Evolutionary conservation across 2,888 invertebrate genomes (phyloP), one percentile per base, ranked within the genome.

Genomic region (Pollenia labialis): DNA sequence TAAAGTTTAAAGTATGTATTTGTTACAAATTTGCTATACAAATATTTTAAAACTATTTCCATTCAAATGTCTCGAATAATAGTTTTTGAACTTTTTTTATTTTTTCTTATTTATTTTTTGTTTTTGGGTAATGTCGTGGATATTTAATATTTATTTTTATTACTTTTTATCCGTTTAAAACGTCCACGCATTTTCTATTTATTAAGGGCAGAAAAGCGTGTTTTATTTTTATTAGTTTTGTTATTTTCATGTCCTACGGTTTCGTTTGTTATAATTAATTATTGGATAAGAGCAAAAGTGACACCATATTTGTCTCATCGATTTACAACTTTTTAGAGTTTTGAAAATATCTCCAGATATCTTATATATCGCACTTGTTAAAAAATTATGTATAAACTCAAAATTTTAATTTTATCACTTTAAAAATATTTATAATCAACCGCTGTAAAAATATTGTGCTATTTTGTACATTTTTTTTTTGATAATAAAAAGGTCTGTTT

Each of bases 221-320:
- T 75, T 81, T 81, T 81, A 75, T 75, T 75, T 82, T 10, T 54
- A 75, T 75, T 62, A 75, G 75, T 69, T 66, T 81, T 60, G 60
- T 74, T 60, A 74, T 62, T 54, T 60, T 46, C 42, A 50, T 75
- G 60, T 60, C 60, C 60, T 58, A 74, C 40, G 40, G 58, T 40
- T 60, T 74, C 32, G 23, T 52, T 32, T 40, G 9, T 12, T 46
- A 42, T 50, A 50, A 16, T 50, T 50, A 60, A 50, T 50, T 74
- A 9, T 60, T 75, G 12, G 60, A 40, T 62, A 0, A 6, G 44
- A 14, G 11, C 0, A 71, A 44, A 71, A 32, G 23, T 23, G 23
- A 2, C 3, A 23, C 23, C 23, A 23, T 0, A 32, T 32, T 32
- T 32, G 32, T 32, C 32, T 32, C 4, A 4, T 32, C 32, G 32